A percentile compares a stretch with the other conserved stretches of the same genome.
These are phyloP conservation scores for Notocelia uddmanniana DNA, from an alignment of 2,888 invertebrate species.

Conservation along the genomic window DNA sequence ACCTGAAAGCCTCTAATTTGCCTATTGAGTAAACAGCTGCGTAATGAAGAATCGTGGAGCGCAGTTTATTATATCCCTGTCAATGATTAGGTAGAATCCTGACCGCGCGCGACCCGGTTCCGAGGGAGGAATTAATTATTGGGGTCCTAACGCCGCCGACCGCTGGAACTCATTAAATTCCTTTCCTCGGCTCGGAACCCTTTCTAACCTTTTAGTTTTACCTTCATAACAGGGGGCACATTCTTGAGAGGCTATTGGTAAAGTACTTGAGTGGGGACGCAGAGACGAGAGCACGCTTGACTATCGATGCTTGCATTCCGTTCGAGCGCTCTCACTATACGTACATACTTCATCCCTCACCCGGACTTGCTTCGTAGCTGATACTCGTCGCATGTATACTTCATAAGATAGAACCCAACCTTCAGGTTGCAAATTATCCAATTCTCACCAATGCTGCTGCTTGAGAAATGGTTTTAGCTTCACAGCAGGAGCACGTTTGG, in stretches of 20 bases:
- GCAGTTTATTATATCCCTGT: constrained; percentile 20
- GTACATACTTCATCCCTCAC: background rate
- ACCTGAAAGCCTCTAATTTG: constrained; percentile 5
- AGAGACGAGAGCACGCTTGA: constrained; percentile 2
- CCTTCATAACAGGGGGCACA: constrained; percentile 39
- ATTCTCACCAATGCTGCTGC: background rate
- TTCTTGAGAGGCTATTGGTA: constrained; percentile 36
- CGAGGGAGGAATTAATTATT: constrained; percentile 36
- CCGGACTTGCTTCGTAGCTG: background rate
- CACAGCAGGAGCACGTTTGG: background rate
- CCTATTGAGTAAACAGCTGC: constrained; percentile 18
- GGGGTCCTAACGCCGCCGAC: constrained; percentile 13
- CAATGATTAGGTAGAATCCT: constrained; percentile 28
- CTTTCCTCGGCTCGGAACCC: constrained; percentile 36
- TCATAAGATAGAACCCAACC: background rate
- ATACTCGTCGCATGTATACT: background rate
- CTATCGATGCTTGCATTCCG: constrained; percentile 5
- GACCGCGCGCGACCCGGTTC: constrained; percentile 13
- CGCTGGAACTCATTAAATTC: constrained; percentile 41
- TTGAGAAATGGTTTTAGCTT: background rate
- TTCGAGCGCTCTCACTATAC: background rate
- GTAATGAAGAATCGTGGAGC: constrained; percentile 28
- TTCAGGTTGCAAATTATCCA: background rate
- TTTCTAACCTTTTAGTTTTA: constrained; percentile 43
- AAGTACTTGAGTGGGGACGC: constrained; percentile 13